Evolutionary conservation across 2,888 invertebrate species (phyloP), one percentile per base, ranked within the genome.

Genomic region (Torymus tubicola): DNA sequence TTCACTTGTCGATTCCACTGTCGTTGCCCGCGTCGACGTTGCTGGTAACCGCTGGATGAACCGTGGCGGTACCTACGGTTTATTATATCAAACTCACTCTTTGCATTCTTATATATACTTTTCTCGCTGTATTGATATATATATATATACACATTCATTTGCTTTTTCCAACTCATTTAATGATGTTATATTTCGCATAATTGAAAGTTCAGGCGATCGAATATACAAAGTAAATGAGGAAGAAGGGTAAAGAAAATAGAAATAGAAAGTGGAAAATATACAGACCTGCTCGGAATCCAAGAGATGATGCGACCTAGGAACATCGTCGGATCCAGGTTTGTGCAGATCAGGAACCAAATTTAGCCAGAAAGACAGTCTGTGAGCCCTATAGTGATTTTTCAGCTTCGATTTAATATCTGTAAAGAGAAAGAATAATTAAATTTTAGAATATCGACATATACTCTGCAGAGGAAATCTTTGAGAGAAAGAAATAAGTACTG

Each of bases 311-410:
- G 96, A 95, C 63, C 94, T 93, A 42, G 96, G 96, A 3, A 97
- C 96, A 86, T 96, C 96, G 85, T 96, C 96, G 10, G 96, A 95
- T 10, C 97, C 96, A 0, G 96, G 96, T 85, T 96, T 95, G 89
- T 97, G 97, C 50, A 97, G 93, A 88, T 98, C 98, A 53, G 98
- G 98, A 80, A 99, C 97, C 71, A 98, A 92, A 88, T 98, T 97
- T 80, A 98, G 91, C 99, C 99, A 99, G 91, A 98, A 97, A 0
- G 98, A 98, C 74, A 98, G 93, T 84, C 95, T 94, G 91, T 98
- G 98, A 1, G 98, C 98, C 84, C 98, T 94, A 92, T 98, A 98
- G 92, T 98, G 98, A 87, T 97, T 97, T 90, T 97, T 97, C 84
- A 97, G 92, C 89, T 96, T 96, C 0, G 97, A 96, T 90, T 98